Percentiles rank a stretch among this genome's conserved stretches.
Evolutionary conservation across 1,140 invertebrate species (phyloP).

Genomic region (Cotesia vestalis): DNA sequence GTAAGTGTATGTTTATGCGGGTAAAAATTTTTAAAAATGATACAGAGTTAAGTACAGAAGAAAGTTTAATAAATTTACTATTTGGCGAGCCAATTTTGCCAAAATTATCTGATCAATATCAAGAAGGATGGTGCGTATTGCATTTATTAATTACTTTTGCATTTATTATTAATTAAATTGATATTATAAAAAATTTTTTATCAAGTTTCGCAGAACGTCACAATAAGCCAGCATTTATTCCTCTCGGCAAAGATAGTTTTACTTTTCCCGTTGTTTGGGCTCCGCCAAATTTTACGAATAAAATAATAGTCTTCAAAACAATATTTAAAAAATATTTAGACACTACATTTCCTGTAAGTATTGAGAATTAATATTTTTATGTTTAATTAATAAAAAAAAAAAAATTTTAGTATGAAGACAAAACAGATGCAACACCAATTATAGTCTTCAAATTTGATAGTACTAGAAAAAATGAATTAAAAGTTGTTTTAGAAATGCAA

Average conservation of each 20-base stretch:
- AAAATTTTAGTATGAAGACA: constrained; percentile 58
- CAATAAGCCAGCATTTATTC: constrained; percentile 47
- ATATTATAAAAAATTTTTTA: constrained; percentile 7
- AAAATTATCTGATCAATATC: constrained; percentile 37
- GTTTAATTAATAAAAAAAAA: constrained; percentile 5
- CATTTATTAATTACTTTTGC: not conserved
- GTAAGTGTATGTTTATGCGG: constrained; percentile 58
- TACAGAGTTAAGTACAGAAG: constrained; percentile 53
- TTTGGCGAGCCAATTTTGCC: constrained; percentile 54
- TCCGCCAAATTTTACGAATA: constrained; percentile 59
- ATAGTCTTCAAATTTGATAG: constrained; percentile 63
- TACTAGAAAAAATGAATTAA: constrained; percentile 57
- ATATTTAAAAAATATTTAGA: constrained; percentile 58
- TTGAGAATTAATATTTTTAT: constrained; percentile 13
- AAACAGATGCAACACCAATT: constrained; percentile 52
- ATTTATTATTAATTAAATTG: constrained; percentile 1
- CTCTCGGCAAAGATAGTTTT: constrained; percentile 49
- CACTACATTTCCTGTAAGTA: constrained; percentile 54
- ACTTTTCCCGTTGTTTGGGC: constrained; percentile 57
- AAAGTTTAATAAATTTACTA: constrained; percentile 51
- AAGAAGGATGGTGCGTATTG: constrained; percentile 55
- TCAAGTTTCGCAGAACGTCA: constrained; percentile 51
- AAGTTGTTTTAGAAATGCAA: constrained; percentile 56
- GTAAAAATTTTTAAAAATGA: constrained; percentile 50
- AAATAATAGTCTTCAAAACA: constrained; percentile 50